A percentile compares a stretch with the other conserved stretches of the same genome.
phyloP scores from a whole-genome alignment of 2,888 invertebrate species.

The Polydrusus tereticollis region DNA sequence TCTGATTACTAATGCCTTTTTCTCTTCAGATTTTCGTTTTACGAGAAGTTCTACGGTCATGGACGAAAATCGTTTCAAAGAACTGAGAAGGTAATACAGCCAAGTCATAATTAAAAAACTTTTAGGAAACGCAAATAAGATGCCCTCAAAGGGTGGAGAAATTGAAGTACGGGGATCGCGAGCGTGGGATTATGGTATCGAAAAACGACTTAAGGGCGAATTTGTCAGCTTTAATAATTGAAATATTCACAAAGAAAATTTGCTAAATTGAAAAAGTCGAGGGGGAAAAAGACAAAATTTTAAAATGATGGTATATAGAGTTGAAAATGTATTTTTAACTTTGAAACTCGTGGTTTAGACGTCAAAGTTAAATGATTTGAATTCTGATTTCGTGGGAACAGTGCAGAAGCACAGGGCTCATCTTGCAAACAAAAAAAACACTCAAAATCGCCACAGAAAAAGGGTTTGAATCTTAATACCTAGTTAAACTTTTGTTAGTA shows the following conservation, averaged over 20 bases:
- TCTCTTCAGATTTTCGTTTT: background rate
- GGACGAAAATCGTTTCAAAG: background rate
- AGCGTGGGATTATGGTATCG: constrained; percentile 9
- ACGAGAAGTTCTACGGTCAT: background rate
- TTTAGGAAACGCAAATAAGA: constrained; percentile 41
- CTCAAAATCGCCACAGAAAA: too few relatives aligned
- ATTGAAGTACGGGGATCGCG: constrained; percentile 27
- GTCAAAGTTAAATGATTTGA: too few relatives aligned
- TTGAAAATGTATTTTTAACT: too few relatives aligned
- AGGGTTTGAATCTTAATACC: too few relatives aligned
- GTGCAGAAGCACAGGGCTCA: too few relatives aligned
- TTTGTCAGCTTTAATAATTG: constrained; percentile 30
- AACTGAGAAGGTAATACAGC: constrained; percentile 6
- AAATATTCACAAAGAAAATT: constrained; percentile 15
- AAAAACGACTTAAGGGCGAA: constrained; percentile 19
- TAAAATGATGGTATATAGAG: too few relatives aligned
- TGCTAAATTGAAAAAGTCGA: constrained; percentile 11
- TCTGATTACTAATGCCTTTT: too few relatives aligned
- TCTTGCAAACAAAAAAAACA: too few relatives aligned
- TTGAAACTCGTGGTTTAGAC: too few relatives aligned
- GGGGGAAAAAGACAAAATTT: background rate
- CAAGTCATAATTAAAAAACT: constrained; percentile 42
- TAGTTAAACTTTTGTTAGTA: too few relatives aligned
- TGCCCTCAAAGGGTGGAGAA: constrained; percentile 39
- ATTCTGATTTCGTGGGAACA: too few relatives aligned